These are phyloP conservation scores for Cephalopachus bancanus DNA, from an alignment of 2,797 vertebrate species.

Conservation along the genomic window DNA sequence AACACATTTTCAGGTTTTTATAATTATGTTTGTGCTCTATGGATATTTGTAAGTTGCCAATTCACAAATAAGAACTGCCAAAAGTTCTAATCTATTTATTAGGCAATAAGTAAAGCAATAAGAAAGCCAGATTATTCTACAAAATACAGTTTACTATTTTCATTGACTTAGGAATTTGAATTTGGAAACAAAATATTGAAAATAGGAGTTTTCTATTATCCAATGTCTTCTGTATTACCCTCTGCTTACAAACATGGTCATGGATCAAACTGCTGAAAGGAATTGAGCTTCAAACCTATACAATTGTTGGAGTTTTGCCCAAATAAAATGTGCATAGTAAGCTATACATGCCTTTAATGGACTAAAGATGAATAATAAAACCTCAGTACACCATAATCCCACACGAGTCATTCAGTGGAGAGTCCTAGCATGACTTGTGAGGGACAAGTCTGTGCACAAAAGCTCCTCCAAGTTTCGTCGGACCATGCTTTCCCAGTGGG, in stretches of 20 bases:
- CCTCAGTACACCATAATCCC: background rate
- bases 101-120: background rate
- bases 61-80: conserved; percentile 36
- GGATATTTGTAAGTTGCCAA: conserved; percentile 2
- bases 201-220: background rate
- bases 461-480: background rate
- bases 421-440: background rate
- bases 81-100: conserved; percentile 52
- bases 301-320: background rate
- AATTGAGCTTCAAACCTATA: conserved; percentile 1
- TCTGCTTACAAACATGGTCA: conserved; percentile 16
- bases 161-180: conserved; percentile 6
- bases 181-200: conserved; percentile 29
- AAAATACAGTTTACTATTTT: conserved; percentile 19
- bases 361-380: conserved; percentile 34
- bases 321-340: conserved; percentile 41
- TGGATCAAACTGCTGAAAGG: conserved; percentile 14
- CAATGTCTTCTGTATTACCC: background rate
- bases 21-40: conserved; percentile 13
- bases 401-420: background rate
- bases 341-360: background rate
- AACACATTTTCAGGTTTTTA: background rate
- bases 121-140: background rate
- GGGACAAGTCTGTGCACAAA: background rate
- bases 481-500: background rate